Evolutionary conservation across 2,888 invertebrate species (phyloP), one percentile per base, ranked within the genome.

Genomic region (Phania funesta): DNA sequence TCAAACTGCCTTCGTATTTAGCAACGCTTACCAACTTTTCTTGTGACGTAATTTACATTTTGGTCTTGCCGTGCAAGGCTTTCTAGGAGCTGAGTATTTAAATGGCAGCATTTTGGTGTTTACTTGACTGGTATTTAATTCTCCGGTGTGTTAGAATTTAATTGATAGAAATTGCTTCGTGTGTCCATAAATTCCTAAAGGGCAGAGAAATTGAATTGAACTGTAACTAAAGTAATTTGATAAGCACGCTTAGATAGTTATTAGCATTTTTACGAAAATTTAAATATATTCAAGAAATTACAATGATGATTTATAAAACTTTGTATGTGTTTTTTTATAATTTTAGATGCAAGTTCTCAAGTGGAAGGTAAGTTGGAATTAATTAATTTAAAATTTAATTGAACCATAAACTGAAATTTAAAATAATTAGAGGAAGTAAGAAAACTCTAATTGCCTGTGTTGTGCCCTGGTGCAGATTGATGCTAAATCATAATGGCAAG

Each of bases 71-170:
- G 35, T 54, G 9, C 7, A 26, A 50, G 46, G 16, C 35, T 35
- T 22, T 35, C n/a, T 44, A 6, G 29, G 7, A 46, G 24, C 20
- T 29, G 24, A 20, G 26, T 58, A 44, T 32, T 71, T 58, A 71
- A 73, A 50, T 73, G 26, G 3, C 6, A 41, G 46, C 16, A 67
- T 71, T 48, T 65, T 64, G 22, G 24, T n/a, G 26, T 0, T 29
- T 32, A 65, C 16, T 65, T 73, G 24, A 3, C 16, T 44, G 32
- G 41, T 32, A 38, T 60, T 58, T 24, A 79, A 71, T 62, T 71
- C 78, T 65, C 64, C 38, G 41, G 78, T 78, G 71, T 71, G 58
- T 65, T 44, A 50, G 65, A 73, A 76, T 73, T 79, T 64, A 79
- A 73, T 58, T 73, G 58, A 50, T 65, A 52, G 58, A 58, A 79